Conservation (phyloP, 2,797 vertebrate genomes). For the Eupleurogrammus muticus region DNA sequence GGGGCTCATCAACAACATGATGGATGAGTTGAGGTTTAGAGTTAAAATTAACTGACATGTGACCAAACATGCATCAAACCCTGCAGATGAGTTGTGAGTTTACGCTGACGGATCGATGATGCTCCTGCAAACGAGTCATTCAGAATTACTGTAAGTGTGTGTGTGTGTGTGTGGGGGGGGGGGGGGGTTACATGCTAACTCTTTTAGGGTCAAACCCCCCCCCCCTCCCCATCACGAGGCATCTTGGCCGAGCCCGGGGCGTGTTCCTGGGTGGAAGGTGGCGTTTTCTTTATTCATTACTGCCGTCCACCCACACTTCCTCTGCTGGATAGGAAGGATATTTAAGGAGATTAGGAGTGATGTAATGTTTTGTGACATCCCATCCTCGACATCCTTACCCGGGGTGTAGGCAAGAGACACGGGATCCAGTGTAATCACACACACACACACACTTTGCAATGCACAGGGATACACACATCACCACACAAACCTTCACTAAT, state of each 20-base stretch:
- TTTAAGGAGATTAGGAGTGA: constrained; percentile 77
- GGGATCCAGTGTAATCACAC: constrained; percentile 24
- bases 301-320: constrained; percentile 70
- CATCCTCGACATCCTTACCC: constrained; percentile 65
- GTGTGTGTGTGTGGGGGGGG: too few relatives aligned
- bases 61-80: background rate
- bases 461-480: constrained; percentile 16
- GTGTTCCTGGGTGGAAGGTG: constrained; percentile 73
- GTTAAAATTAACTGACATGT: background rate
- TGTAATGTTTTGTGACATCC: constrained; percentile 69
- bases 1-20: too few relatives aligned
- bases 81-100: background rate
- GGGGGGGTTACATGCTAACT: constrained; percentile 46
- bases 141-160: constrained; percentile 34
- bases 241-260: constrained; percentile 50
- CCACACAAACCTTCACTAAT: constrained; percentile 18
- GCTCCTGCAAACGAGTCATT: constrained; percentile 3
- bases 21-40: too few relatives aligned
- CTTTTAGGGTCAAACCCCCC: constrained; percentile 57
- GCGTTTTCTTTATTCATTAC: constrained; percentile 74
- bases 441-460: constrained; percentile 24
- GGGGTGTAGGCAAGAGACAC: constrained; percentile 55
- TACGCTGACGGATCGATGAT: constrained; percentile 13
- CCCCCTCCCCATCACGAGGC: constrained; percentile 39
- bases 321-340: constrained; percentile 66